Base-by-base conservation (phyloP, 2,113 vertebrate genomes). In the Corythornis madagascariensis region DNA sequence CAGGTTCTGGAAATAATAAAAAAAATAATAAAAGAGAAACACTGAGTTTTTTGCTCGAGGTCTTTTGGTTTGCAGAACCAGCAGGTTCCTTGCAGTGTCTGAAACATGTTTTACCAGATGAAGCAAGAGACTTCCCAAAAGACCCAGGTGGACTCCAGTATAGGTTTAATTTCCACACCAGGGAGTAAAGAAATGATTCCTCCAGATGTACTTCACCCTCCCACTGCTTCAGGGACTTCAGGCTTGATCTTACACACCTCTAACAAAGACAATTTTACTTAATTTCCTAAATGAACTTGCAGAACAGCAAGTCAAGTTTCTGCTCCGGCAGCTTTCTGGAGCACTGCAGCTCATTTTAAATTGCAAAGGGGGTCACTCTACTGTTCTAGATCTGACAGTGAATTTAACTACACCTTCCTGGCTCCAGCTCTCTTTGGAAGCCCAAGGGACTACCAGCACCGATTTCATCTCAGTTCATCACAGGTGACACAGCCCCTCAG, bases 181-280 rank as follows among this genome's bases (percentile, higher is more conserved):
- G 38, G 1, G 3, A 84, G 35, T 26, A 75, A 83, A 75, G 79
- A 73, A 47, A 74, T 80, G 80, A 91, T 74, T 43, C 67, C 72
- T 91, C 69, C 67, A 92, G 71, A 79, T 71, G 83, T 64, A 57
- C 84, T 87, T 87, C 35, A 86, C 55, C 81, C 77, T 95, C 89
- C 81, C 60, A 71, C 59, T 26, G 84, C 86, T 92, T 65, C 13
- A 6, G 55, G 63, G 86, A 79, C 45, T 78, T 89, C 52, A 83
- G 79, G 38, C 47, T 76, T 85, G 67, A 89, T 91, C 71, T 83
- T 77, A 26, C 33, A 70, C 67, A 91, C 38, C 50, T 80, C 59
- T 66, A 93, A 33, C 42, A 76, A 83, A 91, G 33, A 21, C 13
- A 38, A 35, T 50, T 87, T 65, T 75, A 70, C 55, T 90, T 83